Percentiles rank a stretch among this genome's conserved stretches.
phyloP scores from a whole-genome alignment of 35 echinoderm and acorn worm species.

The Heliocidaris tuberculata region DNA sequence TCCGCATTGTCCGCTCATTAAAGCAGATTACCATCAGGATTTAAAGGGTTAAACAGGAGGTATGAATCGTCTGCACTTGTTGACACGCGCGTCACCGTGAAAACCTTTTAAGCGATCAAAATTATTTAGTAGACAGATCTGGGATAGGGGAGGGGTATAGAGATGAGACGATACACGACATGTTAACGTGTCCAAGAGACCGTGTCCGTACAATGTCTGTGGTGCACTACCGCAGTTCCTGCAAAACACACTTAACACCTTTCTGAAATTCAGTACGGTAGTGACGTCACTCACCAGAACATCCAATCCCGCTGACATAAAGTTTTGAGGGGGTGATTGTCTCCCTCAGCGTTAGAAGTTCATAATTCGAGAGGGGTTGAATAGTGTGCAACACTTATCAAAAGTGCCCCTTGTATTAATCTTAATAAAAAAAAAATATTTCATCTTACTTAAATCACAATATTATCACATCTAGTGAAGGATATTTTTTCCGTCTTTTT shows the following conservation, averaged over 20 bases:
- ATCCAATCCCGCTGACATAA: background rate
- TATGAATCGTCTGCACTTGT: slow-evolving; percentile 1
- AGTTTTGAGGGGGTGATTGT: background rate
- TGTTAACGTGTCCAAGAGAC: background rate
- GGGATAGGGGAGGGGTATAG: background rate
- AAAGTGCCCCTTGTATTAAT: too few relatives aligned
- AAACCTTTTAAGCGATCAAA: slow-evolving; percentile 25
- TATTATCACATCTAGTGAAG: too few relatives aligned
- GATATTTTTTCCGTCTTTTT: too few relatives aligned
- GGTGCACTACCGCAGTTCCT: slow-evolving; percentile 1
- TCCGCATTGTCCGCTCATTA: background rate
- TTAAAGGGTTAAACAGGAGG: background rate
- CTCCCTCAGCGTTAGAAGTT: background rate
- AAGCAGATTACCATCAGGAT: background rate
- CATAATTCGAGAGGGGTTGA: too few relatives aligned
- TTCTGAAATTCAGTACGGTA: slow-evolving; percentile 1
- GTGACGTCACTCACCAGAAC: slow-evolving; percentile 20
- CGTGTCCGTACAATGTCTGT: slow-evolving; percentile 14
- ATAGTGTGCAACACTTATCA: too few relatives aligned
- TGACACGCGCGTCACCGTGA: slow-evolving; percentile 1
- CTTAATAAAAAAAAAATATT: too few relatives aligned
- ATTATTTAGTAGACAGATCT: background rate
- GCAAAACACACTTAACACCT: slow-evolving; percentile 46
- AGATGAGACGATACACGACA: background rate
- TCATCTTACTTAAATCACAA: too few relatives aligned